A percentile compares a stretch with the other conserved stretches of the same genome.
Evolutionary conservation across 2,113 vertebrate genomes (phyloP).

Genomic region (Amphilophus citrinellus): DNA sequence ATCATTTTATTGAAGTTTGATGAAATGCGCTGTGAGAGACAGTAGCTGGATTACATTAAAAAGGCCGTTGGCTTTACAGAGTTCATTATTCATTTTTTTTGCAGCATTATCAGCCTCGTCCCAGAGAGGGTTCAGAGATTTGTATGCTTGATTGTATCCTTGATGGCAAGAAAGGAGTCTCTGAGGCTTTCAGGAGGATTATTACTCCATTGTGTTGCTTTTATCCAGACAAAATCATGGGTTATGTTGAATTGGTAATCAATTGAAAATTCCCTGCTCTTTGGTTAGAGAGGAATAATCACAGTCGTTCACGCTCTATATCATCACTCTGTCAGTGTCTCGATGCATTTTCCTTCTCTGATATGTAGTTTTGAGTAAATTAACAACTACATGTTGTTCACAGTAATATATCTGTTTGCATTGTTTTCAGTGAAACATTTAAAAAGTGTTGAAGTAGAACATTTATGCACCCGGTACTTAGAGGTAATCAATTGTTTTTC

Average conservation of each 20-base stretch:
- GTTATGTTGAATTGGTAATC: conserved; percentile 63
- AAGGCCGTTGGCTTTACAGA: conserved; percentile 54
- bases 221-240: conserved; percentile 49
- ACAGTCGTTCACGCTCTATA: conserved; percentile 18
- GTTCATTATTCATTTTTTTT: conserved; percentile 62
- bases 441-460: background rate
- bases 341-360: background rate
- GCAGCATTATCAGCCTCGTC: conserved; percentile 52
- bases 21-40: conserved; percentile 70
- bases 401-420: background rate
- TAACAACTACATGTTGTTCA: conserved; percentile 10
- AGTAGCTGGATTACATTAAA: conserved; percentile 71
- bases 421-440: background rate
- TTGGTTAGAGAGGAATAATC: conserved; percentile 47
- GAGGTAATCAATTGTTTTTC: background rate
- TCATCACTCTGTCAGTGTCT: conserved; percentile 31
- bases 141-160: conserved; percentile 66
- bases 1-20: conserved; percentile 71
- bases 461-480: background rate
- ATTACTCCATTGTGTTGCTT: conserved; percentile 56
- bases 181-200: conserved; percentile 57
- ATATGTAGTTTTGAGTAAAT: conserved; percentile 21
- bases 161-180: conserved; percentile 50
- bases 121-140: conserved; percentile 56
- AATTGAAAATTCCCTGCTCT: conserved; percentile 52